phyloP scores from a whole-genome alignment of 2,113 vertebrate species.

The Pollimyrus isidori region DNA sequence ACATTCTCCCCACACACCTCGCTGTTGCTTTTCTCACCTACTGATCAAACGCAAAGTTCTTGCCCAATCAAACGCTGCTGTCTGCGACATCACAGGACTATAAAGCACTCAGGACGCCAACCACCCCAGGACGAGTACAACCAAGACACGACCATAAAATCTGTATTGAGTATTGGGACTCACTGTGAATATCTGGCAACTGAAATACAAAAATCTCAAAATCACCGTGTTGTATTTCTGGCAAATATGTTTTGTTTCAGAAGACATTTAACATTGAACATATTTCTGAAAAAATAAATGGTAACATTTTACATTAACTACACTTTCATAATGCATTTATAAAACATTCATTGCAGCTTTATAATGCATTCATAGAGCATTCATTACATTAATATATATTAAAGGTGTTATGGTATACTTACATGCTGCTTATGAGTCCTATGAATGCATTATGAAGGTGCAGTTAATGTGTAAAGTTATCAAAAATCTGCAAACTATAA shows the following conservation, averaged over 20 bases:
- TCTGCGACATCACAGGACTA: neutral
- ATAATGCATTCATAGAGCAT: neutral
- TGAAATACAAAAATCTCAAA: neutral
- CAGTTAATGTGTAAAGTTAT: neutral
- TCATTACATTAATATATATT: neutral
- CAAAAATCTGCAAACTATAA: too few relatives aligned
- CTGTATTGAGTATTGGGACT: neutral
- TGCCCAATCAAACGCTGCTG: neutral
- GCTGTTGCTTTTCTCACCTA: neutral
- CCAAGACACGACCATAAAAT: neutral
- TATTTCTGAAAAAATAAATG: neutral
- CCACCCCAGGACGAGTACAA: neutral
- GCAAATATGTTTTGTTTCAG: neutral
- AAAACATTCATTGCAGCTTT: neutral
- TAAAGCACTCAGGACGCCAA: neutral
- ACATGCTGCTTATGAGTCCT: neutral
- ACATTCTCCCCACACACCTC: neutral
- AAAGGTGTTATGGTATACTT: neutral
- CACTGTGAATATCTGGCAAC: neutral
- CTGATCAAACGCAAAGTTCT: slow-evolving; percentile 1
- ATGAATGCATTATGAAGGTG: neutral
- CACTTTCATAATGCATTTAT: neutral
- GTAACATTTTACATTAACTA: neutral
- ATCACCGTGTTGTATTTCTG: neutral
- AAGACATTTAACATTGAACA: neutral